phyloP scores from a whole-genome alignment of 1,140 invertebrate species.

The Coptotermes formosanus region DNA sequence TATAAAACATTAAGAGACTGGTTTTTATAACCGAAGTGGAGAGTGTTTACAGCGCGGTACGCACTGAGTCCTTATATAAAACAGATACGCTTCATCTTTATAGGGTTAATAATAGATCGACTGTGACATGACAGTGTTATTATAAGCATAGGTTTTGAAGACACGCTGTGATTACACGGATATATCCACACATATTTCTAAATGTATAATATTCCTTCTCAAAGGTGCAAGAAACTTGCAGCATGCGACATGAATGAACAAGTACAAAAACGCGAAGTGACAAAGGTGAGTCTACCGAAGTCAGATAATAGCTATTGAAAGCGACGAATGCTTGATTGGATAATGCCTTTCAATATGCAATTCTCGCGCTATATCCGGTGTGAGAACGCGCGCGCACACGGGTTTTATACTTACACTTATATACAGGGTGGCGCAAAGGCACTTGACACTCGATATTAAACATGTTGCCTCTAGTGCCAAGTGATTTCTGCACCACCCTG shows the following conservation, averaged over 20 bases:
- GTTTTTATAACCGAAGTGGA: too few relatives aligned
- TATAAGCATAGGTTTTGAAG: neutral
- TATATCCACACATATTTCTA: neutral
- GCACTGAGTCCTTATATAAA: too few relatives aligned
- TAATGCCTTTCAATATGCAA: neutral
- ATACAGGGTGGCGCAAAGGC: too few relatives aligned
- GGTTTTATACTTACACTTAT: too few relatives aligned
- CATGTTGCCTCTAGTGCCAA: too few relatives aligned
- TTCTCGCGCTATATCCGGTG: neutral
- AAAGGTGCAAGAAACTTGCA: neutral
- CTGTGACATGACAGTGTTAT: neutral
- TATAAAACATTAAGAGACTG: too few relatives aligned
- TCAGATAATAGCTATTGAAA: neutral
- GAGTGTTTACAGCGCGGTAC: too few relatives aligned
- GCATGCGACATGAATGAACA: neutral
- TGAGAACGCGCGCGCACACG: neutral
- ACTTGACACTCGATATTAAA: too few relatives aligned
- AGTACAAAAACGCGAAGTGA: neutral
- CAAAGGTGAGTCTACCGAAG: neutral
- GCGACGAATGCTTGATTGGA: neutral
- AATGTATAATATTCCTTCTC: neutral
- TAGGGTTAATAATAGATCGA: neutral
- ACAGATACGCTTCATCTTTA: too few relatives aligned
- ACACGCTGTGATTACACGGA: neutral
- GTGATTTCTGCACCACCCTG: too few relatives aligned